phyloP scores from a whole-genome alignment of 2,888 invertebrate genomes.

The Chrysomela aeneicollis region DNA sequence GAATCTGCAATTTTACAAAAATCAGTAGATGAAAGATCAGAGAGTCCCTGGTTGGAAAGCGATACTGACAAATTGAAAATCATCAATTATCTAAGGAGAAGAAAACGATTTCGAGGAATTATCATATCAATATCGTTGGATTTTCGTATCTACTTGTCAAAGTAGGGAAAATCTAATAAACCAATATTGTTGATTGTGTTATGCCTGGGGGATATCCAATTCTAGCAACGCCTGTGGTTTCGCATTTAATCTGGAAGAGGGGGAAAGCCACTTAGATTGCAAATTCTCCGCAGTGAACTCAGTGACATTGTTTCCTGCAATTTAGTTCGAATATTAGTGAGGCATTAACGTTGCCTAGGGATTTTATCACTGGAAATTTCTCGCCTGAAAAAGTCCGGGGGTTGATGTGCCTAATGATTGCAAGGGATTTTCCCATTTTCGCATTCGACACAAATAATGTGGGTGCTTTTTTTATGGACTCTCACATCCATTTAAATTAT shows the following conservation, averaged over 20 bases:
- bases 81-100: too few species aligned
- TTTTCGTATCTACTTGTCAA: too few species aligned
- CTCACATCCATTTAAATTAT: too few species aligned
- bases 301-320: slow-evolving; percentile 23
- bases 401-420: slow-evolving; percentile 2
- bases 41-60: too few species aligned
- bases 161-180: too few species aligned
- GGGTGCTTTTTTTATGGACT: too few species aligned
- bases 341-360: slow-evolving; percentile 14
- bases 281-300: slow-evolving; percentile 18
- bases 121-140: too few species aligned
- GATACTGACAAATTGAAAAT: too few species aligned
- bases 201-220: neutral
- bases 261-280: slow-evolving; percentile 15
- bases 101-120: too few species aligned
- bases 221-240: slow-evolving; percentile 1
- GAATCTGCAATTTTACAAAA: too few species aligned
- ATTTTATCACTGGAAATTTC: neutral
- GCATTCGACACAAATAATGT: neutral
- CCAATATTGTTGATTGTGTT: neutral
- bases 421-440: neutral
- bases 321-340: slow-evolving; percentile 16
- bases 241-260: slow-evolving; percentile 6
- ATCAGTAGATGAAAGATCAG: too few species aligned
- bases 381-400: neutral